A percentile compares a stretch with the other conserved stretches of the same genome.
These are phyloP conservation scores for Crocallis elinguaria DNA, from an alignment of 2,888 invertebrate genomes.

Conservation along the genomic window DNA sequence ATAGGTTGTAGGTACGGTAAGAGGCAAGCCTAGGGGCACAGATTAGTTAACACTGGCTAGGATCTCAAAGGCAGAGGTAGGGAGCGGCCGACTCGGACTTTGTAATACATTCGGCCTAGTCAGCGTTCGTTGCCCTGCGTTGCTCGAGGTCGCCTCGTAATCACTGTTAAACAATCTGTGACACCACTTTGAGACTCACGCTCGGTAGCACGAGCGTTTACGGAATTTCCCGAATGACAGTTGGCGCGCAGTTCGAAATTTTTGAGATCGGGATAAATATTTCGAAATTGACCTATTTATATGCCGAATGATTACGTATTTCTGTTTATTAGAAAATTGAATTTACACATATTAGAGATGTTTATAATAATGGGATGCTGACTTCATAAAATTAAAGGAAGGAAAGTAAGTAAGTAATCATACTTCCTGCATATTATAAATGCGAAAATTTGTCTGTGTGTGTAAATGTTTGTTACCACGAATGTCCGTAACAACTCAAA, in stretches of 20 bases:
- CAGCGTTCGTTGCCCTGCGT: slow-evolving; percentile 80
- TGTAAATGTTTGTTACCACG: no score
- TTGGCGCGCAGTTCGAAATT: slow-evolving; percentile 56
- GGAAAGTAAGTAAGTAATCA: no score
- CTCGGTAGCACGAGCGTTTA: slow-evolving; percentile 58
- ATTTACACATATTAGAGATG: neutral
- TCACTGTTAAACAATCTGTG: slow-evolving; percentile 20
- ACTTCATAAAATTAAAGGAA: neutral
- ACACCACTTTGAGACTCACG: slow-evolving; percentile 40
- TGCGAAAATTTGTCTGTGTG: no score
- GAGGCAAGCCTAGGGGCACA: slow-evolving; percentile 71
- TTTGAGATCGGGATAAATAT: slow-evolving; percentile 9
- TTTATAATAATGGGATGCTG: no score
- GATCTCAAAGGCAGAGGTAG: slow-evolving; percentile 79
- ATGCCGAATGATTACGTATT: slow-evolving; percentile 20
- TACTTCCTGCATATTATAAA: no score
- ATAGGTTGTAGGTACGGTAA: slow-evolving; percentile 68
- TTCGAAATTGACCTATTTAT: slow-evolving; percentile 30
- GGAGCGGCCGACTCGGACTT: slow-evolving; percentile 82
- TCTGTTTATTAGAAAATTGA: neutral
- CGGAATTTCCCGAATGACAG: slow-evolving; percentile 63
- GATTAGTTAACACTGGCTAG: slow-evolving; percentile 38
- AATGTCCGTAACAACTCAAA: no score
- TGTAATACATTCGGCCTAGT: slow-evolving; percentile 84
- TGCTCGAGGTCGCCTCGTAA: slow-evolving; percentile 69